These are phyloP conservation scores for Nomada goodeniana DNA, from an alignment of 2,888 invertebrate species.

Conservation along the genomic window DNA sequence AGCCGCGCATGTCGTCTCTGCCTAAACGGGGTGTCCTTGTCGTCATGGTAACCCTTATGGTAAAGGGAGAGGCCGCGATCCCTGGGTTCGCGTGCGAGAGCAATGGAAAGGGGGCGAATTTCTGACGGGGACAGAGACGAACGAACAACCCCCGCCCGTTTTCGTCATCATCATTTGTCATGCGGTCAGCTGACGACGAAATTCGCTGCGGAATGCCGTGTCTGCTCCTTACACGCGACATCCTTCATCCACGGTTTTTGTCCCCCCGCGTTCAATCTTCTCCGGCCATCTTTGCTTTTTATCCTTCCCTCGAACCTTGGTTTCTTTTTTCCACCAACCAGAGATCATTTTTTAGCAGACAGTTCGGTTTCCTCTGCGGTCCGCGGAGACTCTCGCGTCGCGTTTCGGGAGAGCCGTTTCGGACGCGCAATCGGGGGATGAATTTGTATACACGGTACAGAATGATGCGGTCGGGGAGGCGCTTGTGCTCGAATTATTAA, in stretches of 20 bases:
- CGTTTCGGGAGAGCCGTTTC: too few relatives aligned
- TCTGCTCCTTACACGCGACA: conserved; percentile 31
- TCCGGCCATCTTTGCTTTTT: too few relatives aligned
- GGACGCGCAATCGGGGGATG: too few relatives aligned
- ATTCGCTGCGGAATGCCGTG: conserved; percentile 31
- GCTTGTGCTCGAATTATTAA: too few relatives aligned
- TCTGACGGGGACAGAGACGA: background rate
- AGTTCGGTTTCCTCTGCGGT: background rate
- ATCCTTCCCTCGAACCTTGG: too few relatives aligned
- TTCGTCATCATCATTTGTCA: conserved; percentile 65
- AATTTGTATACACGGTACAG: too few relatives aligned
- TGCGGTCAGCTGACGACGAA: conserved; percentile 42
- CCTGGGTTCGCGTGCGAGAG: background rate
- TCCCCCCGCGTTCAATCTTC: background rate
- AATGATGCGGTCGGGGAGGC: too few relatives aligned
- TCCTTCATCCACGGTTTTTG: conserved; percentile 33
- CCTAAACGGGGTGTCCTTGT: conserved; percentile 76
- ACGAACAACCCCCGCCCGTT: background rate
- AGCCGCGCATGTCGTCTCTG: conserved; percentile 71
- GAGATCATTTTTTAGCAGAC: too few relatives aligned
- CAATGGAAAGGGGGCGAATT: background rate
- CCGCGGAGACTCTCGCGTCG: too few relatives aligned
- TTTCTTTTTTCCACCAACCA: too few relatives aligned
- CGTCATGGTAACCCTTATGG: conserved; percentile 76
- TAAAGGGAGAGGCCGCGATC: conserved; percentile 32